These are phyloP conservation scores for Drosophila leontia DNA, from an alignment of 1,140 invertebrate genomes.

Conservation along the genomic window DNA sequence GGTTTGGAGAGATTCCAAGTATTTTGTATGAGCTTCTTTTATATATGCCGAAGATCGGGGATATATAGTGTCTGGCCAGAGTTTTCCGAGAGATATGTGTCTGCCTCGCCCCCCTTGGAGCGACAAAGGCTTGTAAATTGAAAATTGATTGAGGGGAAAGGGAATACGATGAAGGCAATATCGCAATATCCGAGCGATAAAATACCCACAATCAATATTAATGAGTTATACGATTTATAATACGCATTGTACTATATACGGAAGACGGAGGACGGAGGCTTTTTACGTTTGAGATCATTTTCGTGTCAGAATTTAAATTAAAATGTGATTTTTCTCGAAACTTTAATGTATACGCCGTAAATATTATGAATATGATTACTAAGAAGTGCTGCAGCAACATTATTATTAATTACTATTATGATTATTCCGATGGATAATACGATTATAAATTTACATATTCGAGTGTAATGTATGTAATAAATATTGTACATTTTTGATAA, in stretches of 20 bases:
- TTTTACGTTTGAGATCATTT: constrained; percentile 73
- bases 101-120: background rate
- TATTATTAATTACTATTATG: constrained; percentile 68
- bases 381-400: constrained; percentile 66
- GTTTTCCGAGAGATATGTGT: background rate
- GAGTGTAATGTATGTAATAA: constrained; percentile 67
- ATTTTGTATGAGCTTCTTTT: constrained; percentile 48
- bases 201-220: constrained; percentile 13
- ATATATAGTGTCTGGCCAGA: constrained; percentile 17
- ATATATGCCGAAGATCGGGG: constrained; percentile 21
- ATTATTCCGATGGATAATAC: constrained; percentile 62
- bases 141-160: constrained; percentile 31
- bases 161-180: constrained; percentile 1
- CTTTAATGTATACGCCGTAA: constrained; percentile 83
- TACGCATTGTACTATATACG: constrained; percentile 44
- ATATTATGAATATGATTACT: constrained; percentile 80
- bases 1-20: constrained; percentile 33
- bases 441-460: constrained; percentile 45
- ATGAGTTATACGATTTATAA: constrained; percentile 43
- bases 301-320: constrained; percentile 80
- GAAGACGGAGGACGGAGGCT: constrained; percentile 51
- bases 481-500: constrained; percentile 80
- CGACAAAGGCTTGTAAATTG: constrained; percentile 67
- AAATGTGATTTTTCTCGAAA: constrained; percentile 84
- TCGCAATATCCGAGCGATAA: constrained; percentile 31